Evolutionary conservation across 2,797 vertebrate genomes (phyloP).

Genomic region (Cryptoblepharus egeriae): DNA sequence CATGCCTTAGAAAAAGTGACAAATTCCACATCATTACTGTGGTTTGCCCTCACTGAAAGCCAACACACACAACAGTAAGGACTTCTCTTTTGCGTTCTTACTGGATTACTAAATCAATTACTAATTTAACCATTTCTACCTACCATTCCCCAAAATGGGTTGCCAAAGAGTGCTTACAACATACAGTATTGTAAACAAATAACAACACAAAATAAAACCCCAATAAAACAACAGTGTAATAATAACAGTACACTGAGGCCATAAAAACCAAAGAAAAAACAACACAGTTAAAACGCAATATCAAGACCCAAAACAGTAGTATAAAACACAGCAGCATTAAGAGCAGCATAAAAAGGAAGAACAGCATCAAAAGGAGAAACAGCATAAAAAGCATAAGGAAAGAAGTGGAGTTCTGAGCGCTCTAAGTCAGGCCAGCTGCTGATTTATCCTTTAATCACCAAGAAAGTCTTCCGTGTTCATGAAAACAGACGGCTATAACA

Average conservation of each 20-base stretch:
- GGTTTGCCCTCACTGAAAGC: background rate
- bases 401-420: background rate
- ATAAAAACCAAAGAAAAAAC: too few relatives aligned
- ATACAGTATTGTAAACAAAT: too few relatives aligned
- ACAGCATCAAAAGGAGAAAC: background rate
- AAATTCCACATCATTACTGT: background rate
- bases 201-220: too few relatives aligned
- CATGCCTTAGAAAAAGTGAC: background rate
- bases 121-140: too few relatives aligned
- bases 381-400: background rate
- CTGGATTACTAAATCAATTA: too few relatives aligned
- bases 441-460: background rate
- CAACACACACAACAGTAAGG: background rate
- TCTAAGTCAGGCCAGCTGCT: background rate
- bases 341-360: background rate
- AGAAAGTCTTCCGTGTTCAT: background rate
- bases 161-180: too few relatives aligned
- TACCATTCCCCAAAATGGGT: too few relatives aligned
- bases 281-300: too few relatives aligned
- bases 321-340: too few relatives aligned
- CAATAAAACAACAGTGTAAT: too few relatives aligned
- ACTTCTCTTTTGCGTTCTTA: background rate
- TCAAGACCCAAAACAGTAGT: too few relatives aligned
- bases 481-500: background rate
- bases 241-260: too few relatives aligned